Conservation (phyloP, 1,140 invertebrate species). For the Tetranychus urticae region DNA sequence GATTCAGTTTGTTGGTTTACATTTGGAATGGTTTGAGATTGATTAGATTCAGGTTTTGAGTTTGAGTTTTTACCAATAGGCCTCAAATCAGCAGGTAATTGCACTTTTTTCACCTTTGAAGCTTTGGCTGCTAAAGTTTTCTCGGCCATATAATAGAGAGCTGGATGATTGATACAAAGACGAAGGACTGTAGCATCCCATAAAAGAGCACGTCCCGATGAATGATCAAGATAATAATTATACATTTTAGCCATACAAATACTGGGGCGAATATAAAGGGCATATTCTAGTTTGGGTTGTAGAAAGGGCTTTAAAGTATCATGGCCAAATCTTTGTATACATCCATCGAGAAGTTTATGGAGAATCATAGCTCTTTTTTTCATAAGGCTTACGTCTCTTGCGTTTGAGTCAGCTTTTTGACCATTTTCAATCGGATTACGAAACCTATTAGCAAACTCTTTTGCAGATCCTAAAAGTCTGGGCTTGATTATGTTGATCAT, state of each 20-base stretch:
- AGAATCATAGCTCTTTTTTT: background rate
- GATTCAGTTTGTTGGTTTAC: too few relatives aligned
- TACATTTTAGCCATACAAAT: background rate
- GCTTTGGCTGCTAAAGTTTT: constrained; percentile 13
- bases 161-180: background rate
- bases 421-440: constrained; percentile 3
- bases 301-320: background rate
- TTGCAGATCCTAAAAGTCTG: constrained; percentile 62
- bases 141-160: background rate
- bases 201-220: background rate
- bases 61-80: too few relatives aligned
- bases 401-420: background rate
- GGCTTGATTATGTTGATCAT: constrained; percentile 90
- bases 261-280: background rate
- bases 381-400: background rate
- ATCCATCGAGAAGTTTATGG: background rate
- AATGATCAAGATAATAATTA: background rate
- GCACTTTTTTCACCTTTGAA: background rate
- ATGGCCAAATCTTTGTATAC: constrained; percentile 15
- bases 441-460: constrained; percentile 80
- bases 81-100: too few relatives aligned
- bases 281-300: background rate
- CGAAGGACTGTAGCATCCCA: background rate
- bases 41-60: too few relatives aligned
- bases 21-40: too few relatives aligned